Percentiles rank a stretch among this genome's conserved stretches.
Evolutionary conservation across 2,888 invertebrate genomes (phyloP).

Genomic region (Pterostichus niger): DNA sequence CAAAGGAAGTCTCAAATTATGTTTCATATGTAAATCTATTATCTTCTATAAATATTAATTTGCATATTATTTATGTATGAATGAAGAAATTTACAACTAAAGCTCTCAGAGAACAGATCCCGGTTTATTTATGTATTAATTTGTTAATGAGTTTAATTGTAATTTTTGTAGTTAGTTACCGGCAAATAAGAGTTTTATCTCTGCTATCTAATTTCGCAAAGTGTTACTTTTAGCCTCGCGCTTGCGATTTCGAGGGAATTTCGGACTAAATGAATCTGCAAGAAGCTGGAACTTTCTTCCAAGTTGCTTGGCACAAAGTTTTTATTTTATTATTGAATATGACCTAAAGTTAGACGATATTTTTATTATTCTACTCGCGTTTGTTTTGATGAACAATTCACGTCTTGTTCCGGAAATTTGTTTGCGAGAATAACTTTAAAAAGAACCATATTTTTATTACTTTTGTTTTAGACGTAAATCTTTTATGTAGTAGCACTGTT

Average conservation of each 20-base stretch:
- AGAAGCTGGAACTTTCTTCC: background rate
- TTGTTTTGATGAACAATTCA: slow-evolving; percentile 43
- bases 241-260: background rate
- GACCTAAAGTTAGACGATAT: slow-evolving; percentile 35
- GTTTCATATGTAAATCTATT: too few species aligned
- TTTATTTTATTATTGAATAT: slow-evolving; percentile 46
- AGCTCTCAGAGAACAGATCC: too few species aligned
- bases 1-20: too few species aligned
- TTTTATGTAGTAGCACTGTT: too few species aligned
- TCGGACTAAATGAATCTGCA: slow-evolving; percentile 17
- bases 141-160: too few species aligned
- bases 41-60: too few species aligned
- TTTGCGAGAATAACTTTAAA: slow-evolving; percentile 14
- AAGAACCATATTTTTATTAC: slow-evolving; percentile 1
- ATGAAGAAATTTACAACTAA: too few species aligned
- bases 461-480: background rate
- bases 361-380: slow-evolving; percentile 35
- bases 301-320: slow-evolving; percentile 10
- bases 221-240: background rate
- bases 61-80: too few species aligned
- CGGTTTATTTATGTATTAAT: too few species aligned
- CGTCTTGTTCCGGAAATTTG: background rate
- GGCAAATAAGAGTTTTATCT: background rate
- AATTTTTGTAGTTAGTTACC: background rate
- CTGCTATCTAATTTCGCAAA: background rate